Evolutionary conservation across 2,888 invertebrate species (phyloP).

Genomic region (Acrocyrtus sp.): DNA sequence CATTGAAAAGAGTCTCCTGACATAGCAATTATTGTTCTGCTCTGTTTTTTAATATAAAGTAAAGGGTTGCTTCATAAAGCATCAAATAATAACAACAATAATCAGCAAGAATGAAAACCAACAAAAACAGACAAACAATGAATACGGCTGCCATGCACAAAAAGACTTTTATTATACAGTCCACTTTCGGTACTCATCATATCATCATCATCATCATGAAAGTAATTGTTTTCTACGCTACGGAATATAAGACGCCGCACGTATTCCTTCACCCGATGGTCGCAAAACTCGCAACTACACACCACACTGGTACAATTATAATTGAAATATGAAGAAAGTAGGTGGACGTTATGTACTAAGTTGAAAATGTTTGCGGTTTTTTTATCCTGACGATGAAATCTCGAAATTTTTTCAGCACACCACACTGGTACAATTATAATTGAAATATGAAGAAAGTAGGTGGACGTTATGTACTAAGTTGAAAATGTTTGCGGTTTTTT

Average conservation of each 20-base stretch:
- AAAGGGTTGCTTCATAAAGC: background rate
- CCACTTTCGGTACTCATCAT: slow-evolving; percentile 5
- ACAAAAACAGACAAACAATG: background rate
- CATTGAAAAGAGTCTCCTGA: background rate
- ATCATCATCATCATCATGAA: background rate
- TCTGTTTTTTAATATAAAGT: slow-evolving; percentile 24
- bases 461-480: background rate
- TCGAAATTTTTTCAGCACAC: no score
- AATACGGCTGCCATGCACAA: background rate
- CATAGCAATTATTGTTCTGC: slow-evolving; percentile 19
- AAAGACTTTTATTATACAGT: slow-evolving; percentile 15
- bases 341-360: background rate
- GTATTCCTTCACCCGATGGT: no score
- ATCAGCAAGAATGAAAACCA: slow-evolving; percentile 17
- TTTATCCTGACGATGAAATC: no score
- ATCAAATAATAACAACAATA: slow-evolving; percentile 7
- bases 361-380: slow-evolving; percentile 2
- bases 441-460: background rate
- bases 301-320: no score
- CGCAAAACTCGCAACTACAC: no score
- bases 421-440: no score
- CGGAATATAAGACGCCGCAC: background rate
- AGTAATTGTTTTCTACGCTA: background rate
- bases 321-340: background rate
- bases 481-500: slow-evolving; percentile 3